Evolutionary conservation across 2,888 invertebrate species (phyloP), one percentile per base, ranked within the genome.

Genomic region (Petrolisthes manimaculis): DNA sequence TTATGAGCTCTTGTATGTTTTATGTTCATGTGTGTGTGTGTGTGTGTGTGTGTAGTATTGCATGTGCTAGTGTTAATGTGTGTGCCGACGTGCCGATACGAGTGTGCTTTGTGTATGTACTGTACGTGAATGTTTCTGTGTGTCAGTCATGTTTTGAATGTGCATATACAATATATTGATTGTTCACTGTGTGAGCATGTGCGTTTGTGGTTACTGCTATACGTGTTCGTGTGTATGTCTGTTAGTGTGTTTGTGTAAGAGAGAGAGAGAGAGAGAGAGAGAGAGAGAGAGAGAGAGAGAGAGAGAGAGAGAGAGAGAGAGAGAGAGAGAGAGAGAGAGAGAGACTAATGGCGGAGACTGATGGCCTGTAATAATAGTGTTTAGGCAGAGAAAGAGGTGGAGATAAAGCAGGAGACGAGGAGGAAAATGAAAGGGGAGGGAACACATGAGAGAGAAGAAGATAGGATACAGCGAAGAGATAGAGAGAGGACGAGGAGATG

Each of bases 251-350:
- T 21, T 71, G 6, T 71, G 24, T 71, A 12, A 1, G 18, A 14
- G 67, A 67, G 14, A 67, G 18, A 67, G 67, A 67, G 18, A 67
- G 12, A 18, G 67, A 67, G 14, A 67, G 67, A 67, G 12, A 69
- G 69, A 69, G 5, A 69, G 69, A 69, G 5, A 69, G 69, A 69
- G 5, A 69, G 69, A 69, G 5, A 69, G 69, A 69, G 69, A 69
- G 69, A 69, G 69, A 69, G 69, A 69, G 69, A 69, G 69, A 69
- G 69, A 69, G 69, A 69, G 69, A 69, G 69, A 69, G 69, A 69
- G 69, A 69, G 69, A 69, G 69, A 69, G 69, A 69, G 69, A 4
- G 69, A 69, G 69, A 69, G 69, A 69, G 69, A 69, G 69, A 69
- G 69, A 69, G 69, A 4, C n/a, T n/a, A 21, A 69, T 18, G 21